Conservation (phyloP, 2,113 vertebrate species). For the Balaenoptera acutorostrata region DNA sequence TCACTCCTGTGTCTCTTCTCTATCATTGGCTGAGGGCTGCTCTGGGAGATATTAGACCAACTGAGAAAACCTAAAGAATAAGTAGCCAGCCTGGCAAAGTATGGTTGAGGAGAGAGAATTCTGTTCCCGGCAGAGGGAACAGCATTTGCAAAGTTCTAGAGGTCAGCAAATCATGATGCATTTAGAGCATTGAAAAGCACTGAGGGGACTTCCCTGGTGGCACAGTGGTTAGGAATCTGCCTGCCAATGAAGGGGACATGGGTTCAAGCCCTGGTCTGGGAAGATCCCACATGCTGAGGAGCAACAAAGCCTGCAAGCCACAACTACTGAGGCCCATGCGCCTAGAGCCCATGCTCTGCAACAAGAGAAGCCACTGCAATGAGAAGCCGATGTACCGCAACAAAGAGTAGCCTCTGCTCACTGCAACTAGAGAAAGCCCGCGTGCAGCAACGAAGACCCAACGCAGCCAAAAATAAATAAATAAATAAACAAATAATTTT, state of each 20-base stretch:
- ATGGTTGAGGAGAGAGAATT: not conserved
- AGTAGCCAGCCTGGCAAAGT: not conserved
- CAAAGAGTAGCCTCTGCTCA: not conserved
- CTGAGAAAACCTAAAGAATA: not conserved
- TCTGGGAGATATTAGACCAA: not conserved
- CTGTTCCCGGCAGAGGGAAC: not conserved
- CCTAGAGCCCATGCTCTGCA: accelerated
- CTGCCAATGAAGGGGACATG: not conserved
- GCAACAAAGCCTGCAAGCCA: not conserved
- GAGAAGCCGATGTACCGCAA: not conserved
- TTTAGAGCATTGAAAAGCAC: not conserved
- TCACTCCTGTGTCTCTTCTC: not conserved
- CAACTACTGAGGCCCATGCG: accelerated
- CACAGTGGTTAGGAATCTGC: not conserved
- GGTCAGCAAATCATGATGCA: not conserved
- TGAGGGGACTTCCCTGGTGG: not conserved
- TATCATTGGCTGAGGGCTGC: not conserved
- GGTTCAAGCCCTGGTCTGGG: not conserved
- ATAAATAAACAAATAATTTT: too few species aligned
- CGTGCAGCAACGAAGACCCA: not conserved
- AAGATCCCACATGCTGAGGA: not conserved
- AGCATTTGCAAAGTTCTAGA: not conserved
- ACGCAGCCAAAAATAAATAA: not conserved
- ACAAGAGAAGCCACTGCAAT: not conserved
- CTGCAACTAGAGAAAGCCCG: not conserved